A percentile compares a stretch with the other conserved stretches of the same genome.
Conservation (phyloP, 2,797 vertebrate species). For the Poecilia wingei region DNA sequence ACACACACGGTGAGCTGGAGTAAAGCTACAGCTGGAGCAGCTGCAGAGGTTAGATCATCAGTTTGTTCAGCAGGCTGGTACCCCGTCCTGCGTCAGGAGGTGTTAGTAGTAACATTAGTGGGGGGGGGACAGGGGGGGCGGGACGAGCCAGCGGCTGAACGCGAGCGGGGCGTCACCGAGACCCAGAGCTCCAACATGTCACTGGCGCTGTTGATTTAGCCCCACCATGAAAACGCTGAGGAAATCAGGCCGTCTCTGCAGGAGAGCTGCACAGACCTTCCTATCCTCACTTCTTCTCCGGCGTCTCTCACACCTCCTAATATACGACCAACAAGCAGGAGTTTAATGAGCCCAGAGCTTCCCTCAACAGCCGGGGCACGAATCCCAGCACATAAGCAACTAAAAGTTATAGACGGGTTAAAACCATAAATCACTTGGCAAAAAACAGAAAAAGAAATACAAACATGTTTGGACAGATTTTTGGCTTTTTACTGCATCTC, state of each 20-base stretch:
- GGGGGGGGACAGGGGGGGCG: conserved; percentile 50
- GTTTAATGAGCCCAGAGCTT: not conserved
- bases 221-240: conserved; percentile 49
- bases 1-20: conserved; percentile 5
- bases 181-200: conserved; percentile 54
- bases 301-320: conserved; percentile 5
- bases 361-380: not conserved
- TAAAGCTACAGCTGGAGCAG: conserved; percentile 34
- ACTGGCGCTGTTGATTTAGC: conserved; percentile 60
- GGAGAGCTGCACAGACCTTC: conserved; percentile 45
- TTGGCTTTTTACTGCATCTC: not conserved
- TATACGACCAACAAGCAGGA: not conserved
- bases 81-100: conserved; percentile 64
- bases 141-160: conserved; percentile 37
- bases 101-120: conserved; percentile 72
- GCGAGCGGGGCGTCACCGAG: conserved; percentile 46
- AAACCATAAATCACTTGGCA: not conserved
- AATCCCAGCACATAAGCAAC: not conserved
- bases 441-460: not conserved
- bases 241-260: conserved; percentile 55
- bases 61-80: conserved; percentile 72
- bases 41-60: conserved; percentile 71
- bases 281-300: conserved; percentile 6
- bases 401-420: not conserved
- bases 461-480: not conserved